Base-by-base conservation (phyloP, 1,140 invertebrate species). In the Drosophila bocki region DNA sequence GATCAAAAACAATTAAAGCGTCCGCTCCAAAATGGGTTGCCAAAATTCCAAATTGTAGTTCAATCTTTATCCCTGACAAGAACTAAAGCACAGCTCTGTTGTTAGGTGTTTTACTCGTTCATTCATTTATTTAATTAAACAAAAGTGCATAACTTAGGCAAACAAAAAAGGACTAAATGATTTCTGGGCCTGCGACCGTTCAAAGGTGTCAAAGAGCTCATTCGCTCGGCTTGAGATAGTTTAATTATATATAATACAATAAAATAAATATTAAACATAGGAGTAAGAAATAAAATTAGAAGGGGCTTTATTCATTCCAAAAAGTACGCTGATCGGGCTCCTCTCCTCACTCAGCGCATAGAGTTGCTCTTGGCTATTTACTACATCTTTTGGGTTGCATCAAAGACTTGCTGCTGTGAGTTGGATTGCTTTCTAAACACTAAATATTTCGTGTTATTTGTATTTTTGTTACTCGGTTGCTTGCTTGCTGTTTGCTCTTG, bases 231-330 rank as follows among this genome's bases (percentile, higher is more conserved):
- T 69, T 84, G 82, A 86, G 82, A 82, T 87, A 87, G 82, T 71
- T 76, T 79, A 87, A 64, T 87, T 84, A 88, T 71, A 86, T 91
- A 86, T 91, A 91, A 86, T 90, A 91, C 86, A 91, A 80, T 82
- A 86, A 91, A 91, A 91, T 91, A 91, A 91, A 91, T 91, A 91
- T 87, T 91, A 91, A 91, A 72, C 79, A 82, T 86, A 91, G 81
- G 76, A 70, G 32, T 91, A 76, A 72, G 70, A 72, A 82, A 91
- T 85, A 90, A 90, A 71, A 62, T 82, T 82, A 90, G 42, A 74
- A 84, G 62, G 77, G 65, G 78, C 82, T 82, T 84, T 68, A 84
- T 82, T 79, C 67, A 81, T 71, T 86, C 72, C 67, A 75, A 90
- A 90, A 81, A 81, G 76, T 75, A 56, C 70, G 26, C 47, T 41